Conservation (phyloP, 1,140 invertebrate species). For the Drosophila gunungcola region DNA sequence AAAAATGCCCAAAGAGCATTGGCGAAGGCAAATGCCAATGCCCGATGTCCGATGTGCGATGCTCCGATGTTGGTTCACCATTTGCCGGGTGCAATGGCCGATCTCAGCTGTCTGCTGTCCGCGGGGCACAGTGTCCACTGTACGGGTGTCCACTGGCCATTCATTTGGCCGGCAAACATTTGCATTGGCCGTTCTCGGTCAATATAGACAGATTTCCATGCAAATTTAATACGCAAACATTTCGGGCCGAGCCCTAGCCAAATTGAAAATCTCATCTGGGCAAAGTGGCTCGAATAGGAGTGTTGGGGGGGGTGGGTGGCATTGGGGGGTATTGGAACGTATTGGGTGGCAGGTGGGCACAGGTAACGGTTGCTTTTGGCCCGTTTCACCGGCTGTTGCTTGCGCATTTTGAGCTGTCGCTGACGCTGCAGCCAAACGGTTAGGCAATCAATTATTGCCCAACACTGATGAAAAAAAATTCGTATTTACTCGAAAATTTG, state of each 20-base stretch:
- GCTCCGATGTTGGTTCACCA: constrained; percentile 31
- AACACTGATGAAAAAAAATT: neutral
- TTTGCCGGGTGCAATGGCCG: constrained; percentile 56
- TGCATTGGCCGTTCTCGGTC: constrained; percentile 83
- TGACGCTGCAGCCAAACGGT: constrained; percentile 64
- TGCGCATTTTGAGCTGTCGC: constrained; percentile 53
- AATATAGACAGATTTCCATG: constrained; percentile 85
- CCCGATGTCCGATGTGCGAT: constrained; percentile 41
- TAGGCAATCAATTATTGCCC: constrained; percentile 80
- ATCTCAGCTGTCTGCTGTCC: constrained; percentile 51
- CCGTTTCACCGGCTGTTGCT: constrained; percentile 36
- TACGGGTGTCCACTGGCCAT: constrained; percentile 55
- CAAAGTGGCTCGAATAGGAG: constrained; percentile 54
- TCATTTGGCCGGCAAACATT: constrained; percentile 82
- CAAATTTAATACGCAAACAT: constrained; percentile 85
- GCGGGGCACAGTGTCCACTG: constrained; percentile 31
- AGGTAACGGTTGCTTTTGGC: constrained; percentile 12
- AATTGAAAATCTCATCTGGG: constrained; percentile 84
- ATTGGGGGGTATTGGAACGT: neutral
- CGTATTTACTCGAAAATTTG: neutral
- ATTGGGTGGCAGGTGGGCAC: neutral
- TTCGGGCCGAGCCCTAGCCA: constrained; percentile 68
- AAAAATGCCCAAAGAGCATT: constrained; percentile 80
- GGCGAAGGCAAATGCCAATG: constrained; percentile 50
- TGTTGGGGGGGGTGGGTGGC: neutral